Conservation (phyloP, 2,113 vertebrate genomes). For the Myrmecobius fasciatus region DNA sequence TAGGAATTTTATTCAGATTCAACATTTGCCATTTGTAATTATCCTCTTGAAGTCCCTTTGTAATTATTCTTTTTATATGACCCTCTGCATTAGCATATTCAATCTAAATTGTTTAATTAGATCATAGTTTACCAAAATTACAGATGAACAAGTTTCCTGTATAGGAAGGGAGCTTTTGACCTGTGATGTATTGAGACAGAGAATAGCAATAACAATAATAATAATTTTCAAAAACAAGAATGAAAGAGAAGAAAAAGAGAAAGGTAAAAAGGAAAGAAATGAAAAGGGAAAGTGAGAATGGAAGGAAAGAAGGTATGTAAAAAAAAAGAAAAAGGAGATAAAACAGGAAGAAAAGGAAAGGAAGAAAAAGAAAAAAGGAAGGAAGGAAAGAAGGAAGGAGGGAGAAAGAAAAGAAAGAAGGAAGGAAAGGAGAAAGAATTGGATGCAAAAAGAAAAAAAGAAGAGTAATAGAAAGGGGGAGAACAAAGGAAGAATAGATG, state of each 20-base stretch:
- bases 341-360: not conserved
- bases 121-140: slow-evolving; percentile 81
- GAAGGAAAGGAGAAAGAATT: not conserved
- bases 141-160: slow-evolving; percentile 78
- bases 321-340: not conserved
- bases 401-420: not conserved
- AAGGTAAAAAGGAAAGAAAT: not conserved
- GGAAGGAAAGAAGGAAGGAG: no score
- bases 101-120: slow-evolving; percentile 84
- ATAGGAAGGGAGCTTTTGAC: slow-evolving; percentile 73
- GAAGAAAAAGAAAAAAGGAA: not conserved
- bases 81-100: slow-evolving; percentile 81
- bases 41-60: slow-evolving; percentile 81
- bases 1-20: slow-evolving; percentile 77
- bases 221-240: not conserved
- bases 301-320: not conserved
- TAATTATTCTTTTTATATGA: slow-evolving; percentile 79
- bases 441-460: not conserved
- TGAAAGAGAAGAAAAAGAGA: not conserved
- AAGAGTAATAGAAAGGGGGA: not conserved
- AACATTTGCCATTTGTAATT: slow-evolving; percentile 81
- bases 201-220: not conserved
- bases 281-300: not conserved
- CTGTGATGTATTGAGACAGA: slow-evolving; percentile 58
- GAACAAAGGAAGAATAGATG: not conserved